These are phyloP conservation scores for Pimephales promelas DNA, from an alignment of 2,113 vertebrate species.

Conservation along the genomic window DNA sequence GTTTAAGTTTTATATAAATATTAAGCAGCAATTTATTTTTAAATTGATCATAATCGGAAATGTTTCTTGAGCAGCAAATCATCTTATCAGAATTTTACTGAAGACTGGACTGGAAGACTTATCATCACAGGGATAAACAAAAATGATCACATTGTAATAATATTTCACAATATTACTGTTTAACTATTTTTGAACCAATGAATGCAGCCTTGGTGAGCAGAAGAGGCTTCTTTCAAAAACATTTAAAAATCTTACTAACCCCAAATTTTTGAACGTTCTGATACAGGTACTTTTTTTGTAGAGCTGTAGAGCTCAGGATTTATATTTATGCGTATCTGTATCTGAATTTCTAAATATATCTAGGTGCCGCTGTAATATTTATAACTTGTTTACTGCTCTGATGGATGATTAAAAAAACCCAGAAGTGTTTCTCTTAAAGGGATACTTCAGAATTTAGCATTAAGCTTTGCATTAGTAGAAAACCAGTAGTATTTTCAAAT, in stretches of 20 bases:
- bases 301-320: not conserved
- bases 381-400: constrained; percentile 5
- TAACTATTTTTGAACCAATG: not conserved
- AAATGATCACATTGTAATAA: no score
- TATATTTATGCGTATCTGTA: not conserved
- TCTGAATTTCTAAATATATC: constrained; percentile 16
- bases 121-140: not conserved
- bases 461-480: no score
- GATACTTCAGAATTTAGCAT: no score
- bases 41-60: no score
- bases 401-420: not conserved
- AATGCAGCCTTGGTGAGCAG: not conserved
- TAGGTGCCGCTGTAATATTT: not conserved
- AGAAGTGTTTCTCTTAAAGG: not conserved
- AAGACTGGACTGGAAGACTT: not conserved
- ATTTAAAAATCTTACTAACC: not conserved
- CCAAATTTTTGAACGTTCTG: not conserved
- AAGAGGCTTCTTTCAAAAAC: not conserved
- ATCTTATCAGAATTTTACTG: not conserved
- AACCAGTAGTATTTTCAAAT: no score
- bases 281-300: not conserved
- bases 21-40: not conserved
- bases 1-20: no score
- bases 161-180: not conserved
- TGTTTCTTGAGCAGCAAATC: no score